These are phyloP conservation scores for Lepilemur ruficaudatus DNA, from an alignment of 2,797 vertebrate species.

Conservation along the genomic window DNA sequence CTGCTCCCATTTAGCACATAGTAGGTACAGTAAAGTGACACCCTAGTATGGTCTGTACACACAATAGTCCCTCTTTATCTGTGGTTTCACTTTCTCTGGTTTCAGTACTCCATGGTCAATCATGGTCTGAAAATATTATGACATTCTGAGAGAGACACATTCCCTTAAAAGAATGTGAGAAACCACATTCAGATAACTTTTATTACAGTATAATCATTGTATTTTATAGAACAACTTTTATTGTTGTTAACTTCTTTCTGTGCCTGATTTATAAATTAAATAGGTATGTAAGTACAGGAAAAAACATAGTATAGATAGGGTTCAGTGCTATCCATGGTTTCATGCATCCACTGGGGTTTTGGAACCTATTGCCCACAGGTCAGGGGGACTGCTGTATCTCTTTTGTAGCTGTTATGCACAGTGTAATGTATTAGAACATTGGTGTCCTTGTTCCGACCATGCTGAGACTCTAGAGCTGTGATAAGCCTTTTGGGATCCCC, in stretches of 20 bases:
- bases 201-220: neutral
- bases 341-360: neutral
- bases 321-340: neutral
- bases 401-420: neutral
- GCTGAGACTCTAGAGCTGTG: neutral
- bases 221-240: neutral
- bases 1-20: no score
- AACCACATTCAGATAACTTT: neutral
- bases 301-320: neutral
- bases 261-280: neutral
- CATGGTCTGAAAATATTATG: neutral
- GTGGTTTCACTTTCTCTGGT: neutral
- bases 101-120: neutral
- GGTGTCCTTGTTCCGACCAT: neutral
- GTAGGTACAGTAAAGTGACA: neutral
- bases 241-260: neutral
- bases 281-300: neutral
- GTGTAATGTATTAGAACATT: neutral
- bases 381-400: neutral
- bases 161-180: neutral
- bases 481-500: neutral
- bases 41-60: neutral
- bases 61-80: neutral
- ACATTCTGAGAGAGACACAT: neutral
- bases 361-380: neutral